Evolutionary conservation across 1,140 invertebrate species (phyloP).

Genomic region (Aphelinus atriplicis): DNA sequence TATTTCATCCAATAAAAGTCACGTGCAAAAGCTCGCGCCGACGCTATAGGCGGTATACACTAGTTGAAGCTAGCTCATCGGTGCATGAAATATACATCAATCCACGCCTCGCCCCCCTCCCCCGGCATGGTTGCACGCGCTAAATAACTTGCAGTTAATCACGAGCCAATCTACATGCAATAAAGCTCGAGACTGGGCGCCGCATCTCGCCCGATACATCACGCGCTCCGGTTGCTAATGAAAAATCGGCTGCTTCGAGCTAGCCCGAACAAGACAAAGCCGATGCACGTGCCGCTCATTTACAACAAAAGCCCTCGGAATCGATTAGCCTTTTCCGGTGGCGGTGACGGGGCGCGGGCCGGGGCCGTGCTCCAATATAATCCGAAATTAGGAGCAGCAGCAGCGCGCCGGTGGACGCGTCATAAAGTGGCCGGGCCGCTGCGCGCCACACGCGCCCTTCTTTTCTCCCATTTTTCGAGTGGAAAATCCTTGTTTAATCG

Average conservation of each 20-base stretch:
- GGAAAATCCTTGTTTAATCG: conserved; percentile 6
- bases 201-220: background rate
- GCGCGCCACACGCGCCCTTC: too few relatives aligned
- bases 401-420: conserved; percentile 5
- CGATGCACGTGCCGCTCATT: conserved; percentile 7
- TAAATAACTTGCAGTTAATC: too few relatives aligned
- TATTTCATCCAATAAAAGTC: too few relatives aligned
- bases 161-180: background rate
- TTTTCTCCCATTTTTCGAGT: background rate
- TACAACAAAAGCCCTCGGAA: background rate
- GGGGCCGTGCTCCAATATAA: background rate
- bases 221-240: background rate
- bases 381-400: background rate
- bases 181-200: background rate
- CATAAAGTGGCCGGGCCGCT: background rate
- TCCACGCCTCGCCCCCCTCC: too few relatives aligned
- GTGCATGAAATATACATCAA: too few relatives aligned
- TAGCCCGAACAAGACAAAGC: background rate
- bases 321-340: conserved; percentile 15
- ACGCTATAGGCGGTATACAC: too few relatives aligned
- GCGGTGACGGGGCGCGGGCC: background rate
- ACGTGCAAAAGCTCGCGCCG: too few relatives aligned
- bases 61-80: too few relatives aligned
- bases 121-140: too few relatives aligned
- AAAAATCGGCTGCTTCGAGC: background rate